Evolutionary conservation across 1,140 invertebrate species (phyloP).

Genomic region (Agraylea sexmaculata): DNA sequence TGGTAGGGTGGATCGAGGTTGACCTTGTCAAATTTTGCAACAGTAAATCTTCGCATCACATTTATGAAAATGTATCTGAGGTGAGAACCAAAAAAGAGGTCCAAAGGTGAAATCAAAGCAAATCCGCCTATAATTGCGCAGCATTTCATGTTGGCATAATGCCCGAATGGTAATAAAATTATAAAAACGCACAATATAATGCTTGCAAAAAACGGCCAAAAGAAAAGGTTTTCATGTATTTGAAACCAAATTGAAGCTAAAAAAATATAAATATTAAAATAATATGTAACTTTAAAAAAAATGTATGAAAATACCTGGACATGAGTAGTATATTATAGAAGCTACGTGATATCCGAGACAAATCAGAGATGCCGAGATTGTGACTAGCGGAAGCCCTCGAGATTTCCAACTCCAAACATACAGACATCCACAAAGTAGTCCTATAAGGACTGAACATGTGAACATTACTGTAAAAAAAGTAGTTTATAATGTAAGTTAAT

Average conservation of each 20-base stretch:
- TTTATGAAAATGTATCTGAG: conserved; percentile 62
- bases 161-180: conserved; percentile 38
- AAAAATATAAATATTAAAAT: conserved; percentile 10
- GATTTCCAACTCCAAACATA: no score
- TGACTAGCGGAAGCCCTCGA: conserved; percentile 2
- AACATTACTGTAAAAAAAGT: no score
- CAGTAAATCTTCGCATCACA: conserved; percentile 44
- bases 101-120: conserved; percentile 45
- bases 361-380: neutral
- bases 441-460: no score
- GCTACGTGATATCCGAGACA: conserved; percentile 12
- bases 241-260: conserved; percentile 45
- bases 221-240: conserved; percentile 44
- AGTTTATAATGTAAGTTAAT: no score
- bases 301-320: conserved; percentile 7
- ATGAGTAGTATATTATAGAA: conserved; percentile 7
- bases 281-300: neutral
- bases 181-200: conserved; percentile 41
- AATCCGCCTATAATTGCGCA: conserved; percentile 53
- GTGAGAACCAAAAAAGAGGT: conserved; percentile 50
- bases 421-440: no score
- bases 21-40: conserved; percentile 45
- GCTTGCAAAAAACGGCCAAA: conserved; percentile 47
- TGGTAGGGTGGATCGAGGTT: conserved; percentile 50
- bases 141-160: conserved; percentile 47